Evolutionary conservation across 2,113 vertebrate genomes (phyloP).

Genomic region (Uria lomvia): DNA sequence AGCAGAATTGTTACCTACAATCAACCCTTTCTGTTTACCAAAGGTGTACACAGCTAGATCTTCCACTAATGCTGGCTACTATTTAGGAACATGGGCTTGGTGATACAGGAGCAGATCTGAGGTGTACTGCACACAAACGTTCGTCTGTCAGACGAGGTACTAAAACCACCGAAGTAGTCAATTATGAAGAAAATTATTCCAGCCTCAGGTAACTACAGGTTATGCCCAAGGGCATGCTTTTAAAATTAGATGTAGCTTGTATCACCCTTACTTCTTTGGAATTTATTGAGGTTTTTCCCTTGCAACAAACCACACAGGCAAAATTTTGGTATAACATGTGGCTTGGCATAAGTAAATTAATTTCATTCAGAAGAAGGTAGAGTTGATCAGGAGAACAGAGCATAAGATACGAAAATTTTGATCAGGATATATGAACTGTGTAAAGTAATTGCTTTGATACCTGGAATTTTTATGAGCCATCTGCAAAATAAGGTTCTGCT

Average conservation of each 20-base stretch:
- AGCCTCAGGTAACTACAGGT: neutral
- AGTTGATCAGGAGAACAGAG: neutral
- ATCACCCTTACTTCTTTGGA: neutral
- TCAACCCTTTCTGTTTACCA: neutral
- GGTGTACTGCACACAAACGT: neutral
- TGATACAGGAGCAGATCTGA: neutral
- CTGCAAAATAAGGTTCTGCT: neutral
- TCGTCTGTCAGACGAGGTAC: rapidly evolving
- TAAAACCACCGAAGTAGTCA: neutral
- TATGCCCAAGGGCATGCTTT: neutral
- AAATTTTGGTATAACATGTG: neutral
- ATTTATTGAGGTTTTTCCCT: neutral
- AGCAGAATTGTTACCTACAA: neutral
- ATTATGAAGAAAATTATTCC: neutral
- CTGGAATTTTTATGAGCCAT: neutral
- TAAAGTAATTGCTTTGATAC: neutral
- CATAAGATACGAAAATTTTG: neutral
- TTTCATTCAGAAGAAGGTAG: neutral
- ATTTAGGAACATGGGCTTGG: neutral
- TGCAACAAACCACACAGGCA: neutral
- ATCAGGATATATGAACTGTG: neutral
- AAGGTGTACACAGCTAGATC: neutral
- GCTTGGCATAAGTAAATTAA: neutral
- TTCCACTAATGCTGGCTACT: neutral
- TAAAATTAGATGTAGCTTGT: neutral